Conservation (phyloP, 2,113 vertebrate species). For the Lanius collurio region DNA sequence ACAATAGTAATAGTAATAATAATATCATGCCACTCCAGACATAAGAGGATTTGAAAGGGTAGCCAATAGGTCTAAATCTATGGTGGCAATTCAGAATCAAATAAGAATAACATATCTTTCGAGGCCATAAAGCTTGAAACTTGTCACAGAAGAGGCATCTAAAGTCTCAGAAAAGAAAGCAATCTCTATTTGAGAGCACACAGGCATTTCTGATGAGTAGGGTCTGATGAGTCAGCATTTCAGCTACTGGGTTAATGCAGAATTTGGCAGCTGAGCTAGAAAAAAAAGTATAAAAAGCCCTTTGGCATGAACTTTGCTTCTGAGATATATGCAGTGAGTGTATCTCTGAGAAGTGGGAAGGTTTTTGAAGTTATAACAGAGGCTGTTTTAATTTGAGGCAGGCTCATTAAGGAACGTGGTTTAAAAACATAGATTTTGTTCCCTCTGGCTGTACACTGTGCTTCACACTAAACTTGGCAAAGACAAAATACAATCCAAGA, state of each 20-base stretch:
- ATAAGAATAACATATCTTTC: not conserved
- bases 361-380: constrained; percentile 38
- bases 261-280: constrained; percentile 33
- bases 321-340: constrained; percentile 1
- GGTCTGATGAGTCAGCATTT: constrained; percentile 60
- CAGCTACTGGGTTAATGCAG: constrained; percentile 34
- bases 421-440: constrained; percentile 45
- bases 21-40: not conserved
- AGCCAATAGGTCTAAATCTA: not conserved
- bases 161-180: constrained; percentile 9
- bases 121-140: not conserved
- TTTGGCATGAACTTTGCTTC: constrained; percentile 52
- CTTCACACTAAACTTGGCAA: constrained; percentile 12
- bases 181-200: constrained; percentile 18
- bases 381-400: constrained; percentile 53
- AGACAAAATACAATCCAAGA: not conserved
- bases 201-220: not conserved
- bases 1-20: not conserved
- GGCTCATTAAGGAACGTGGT: constrained; percentile 11
- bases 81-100: not conserved
- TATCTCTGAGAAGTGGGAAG: constrained; percentile 6
- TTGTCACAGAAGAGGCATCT: not conserved
- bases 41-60: not conserved
- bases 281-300: not conserved
- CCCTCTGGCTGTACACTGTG: not conserved